These are phyloP conservation scores for Erebia epiphron DNA, from an alignment of 2,888 invertebrate genomes.

Conservation along the genomic window DNA sequence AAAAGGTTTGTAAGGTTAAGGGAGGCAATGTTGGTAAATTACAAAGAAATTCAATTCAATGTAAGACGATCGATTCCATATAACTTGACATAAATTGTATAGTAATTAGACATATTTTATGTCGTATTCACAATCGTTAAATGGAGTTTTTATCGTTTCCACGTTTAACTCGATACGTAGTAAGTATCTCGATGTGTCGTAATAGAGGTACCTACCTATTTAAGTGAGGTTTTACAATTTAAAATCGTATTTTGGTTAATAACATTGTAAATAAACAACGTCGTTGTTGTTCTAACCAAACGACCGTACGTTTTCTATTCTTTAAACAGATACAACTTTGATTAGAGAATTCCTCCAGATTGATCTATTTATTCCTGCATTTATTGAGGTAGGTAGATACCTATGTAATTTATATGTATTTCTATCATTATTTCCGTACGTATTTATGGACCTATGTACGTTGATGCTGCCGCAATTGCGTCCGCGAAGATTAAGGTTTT, in stretches of 20 bases:
- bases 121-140: conserved; percentile 57
- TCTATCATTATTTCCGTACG: too few species aligned
- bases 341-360: neutral
- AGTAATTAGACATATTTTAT: conserved; percentile 60
- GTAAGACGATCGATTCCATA: conserved; percentile 17
- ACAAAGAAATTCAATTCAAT: conserved; percentile 4
- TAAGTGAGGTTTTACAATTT: conserved; percentile 41
- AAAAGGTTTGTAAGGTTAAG: neutral
- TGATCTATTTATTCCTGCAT: neutral
- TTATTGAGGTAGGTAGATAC: neutral
- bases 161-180: conserved; percentile 58
- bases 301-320: neutral
- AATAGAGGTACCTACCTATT: conserved; percentile 48
- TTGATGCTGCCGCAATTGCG: too few species aligned
- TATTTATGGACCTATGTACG: too few species aligned
- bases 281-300: neutral
- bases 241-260: conserved; percentile 29
- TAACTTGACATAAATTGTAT: conserved; percentile 42
- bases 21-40: conserved; percentile 4
- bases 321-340: neutral
- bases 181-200: conserved; percentile 51
- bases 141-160: conserved; percentile 62
- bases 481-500: too few species aligned
- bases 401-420: neutral
- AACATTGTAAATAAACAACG: neutral